Conservation (phyloP, 2,888 invertebrate genomes). For the Elegia similella region DNA sequence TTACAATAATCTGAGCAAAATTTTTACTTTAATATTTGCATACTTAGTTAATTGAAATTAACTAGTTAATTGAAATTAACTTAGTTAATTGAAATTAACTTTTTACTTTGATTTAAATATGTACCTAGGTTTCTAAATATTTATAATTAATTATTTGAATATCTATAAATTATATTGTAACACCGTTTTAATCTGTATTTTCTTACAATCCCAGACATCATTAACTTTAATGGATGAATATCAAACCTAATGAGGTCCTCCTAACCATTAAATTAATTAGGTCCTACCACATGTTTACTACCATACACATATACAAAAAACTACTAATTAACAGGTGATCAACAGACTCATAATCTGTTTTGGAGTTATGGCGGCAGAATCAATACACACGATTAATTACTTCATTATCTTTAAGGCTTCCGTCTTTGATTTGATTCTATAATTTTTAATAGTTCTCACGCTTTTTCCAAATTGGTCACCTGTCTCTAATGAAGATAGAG, state of each 20-base stretch:
- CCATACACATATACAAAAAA: not conserved
- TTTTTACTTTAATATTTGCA: no score
- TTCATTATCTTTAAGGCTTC: conserved; percentile 3
- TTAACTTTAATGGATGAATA: not conserved
- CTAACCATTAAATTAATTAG: not conserved
- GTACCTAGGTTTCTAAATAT: no score
- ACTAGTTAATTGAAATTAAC: no score
- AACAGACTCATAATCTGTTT: not conserved
- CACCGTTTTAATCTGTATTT: not conserved
- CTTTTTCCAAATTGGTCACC: not conserved
- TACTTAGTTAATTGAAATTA: no score
- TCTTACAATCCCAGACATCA: not conserved
- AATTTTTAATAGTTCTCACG: conserved; percentile 1
- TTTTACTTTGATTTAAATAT: no score
- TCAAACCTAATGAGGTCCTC: conserved; percentile 2
- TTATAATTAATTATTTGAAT: no score
- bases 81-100: no score
- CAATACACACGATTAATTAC: conserved; percentile 7
- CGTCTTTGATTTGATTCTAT: conserved; percentile 3
- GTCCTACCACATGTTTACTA: not conserved
- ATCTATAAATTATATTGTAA: not conserved
- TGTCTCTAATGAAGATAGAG: not conserved
- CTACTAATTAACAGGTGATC: conserved; percentile 2
- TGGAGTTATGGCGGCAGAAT: conserved; percentile 6
- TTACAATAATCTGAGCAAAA: no score